Base-by-base conservation (phyloP, 2,797 vertebrate species). In the Emys orbicularis region DNA sequence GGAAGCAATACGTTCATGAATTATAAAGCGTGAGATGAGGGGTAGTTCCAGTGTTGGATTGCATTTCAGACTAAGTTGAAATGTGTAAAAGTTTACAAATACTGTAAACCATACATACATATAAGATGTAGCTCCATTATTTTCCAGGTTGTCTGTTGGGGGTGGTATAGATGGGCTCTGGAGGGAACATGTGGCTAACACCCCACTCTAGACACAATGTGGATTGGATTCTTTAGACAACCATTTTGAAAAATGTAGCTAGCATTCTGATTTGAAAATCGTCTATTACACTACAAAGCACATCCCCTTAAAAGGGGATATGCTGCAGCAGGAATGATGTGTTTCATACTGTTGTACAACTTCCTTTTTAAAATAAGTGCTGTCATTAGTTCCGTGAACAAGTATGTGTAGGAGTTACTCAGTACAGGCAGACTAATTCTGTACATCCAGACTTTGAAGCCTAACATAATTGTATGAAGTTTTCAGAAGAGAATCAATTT, bases 351-450 rank as follows among this genome's bases (percentile, higher is more conserved):
- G 11, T 16, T 85, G 41, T 82, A 34, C 59, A 83, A 21, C 68
- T 93, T 85, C 80, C 37, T 95, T 65, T 88, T 90, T 52, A 49
- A 91, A 94, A 93, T n/a, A 65, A 85, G 47, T 12, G 65, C 25
- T 13, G 41, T 57, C 54, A 74, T 52, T 72, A 79, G 18, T 79
- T 91, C 54, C 65, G 16, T 86, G 47, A 84, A 34, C 41, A 54
- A 25, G 31, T 13, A 37, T 74, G 47, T 52, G 27, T n/a, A 77
- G 77, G 80, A 89, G 49, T 92, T 18, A 1, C 13, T 8, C 49
- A 90, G 54, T 61, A 52, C 83, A 76, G 2, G 2, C 18, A 79
- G 72, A 89, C 84, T 1, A 13, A 37, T 23, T 87, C 53, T 90
- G 37, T 18, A 74, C 2, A 74, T 27, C 12, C 21, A 25, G 21